Base-by-base conservation (phyloP, 92 coral and sea anemone species). In the Metridium senile region DNA sequence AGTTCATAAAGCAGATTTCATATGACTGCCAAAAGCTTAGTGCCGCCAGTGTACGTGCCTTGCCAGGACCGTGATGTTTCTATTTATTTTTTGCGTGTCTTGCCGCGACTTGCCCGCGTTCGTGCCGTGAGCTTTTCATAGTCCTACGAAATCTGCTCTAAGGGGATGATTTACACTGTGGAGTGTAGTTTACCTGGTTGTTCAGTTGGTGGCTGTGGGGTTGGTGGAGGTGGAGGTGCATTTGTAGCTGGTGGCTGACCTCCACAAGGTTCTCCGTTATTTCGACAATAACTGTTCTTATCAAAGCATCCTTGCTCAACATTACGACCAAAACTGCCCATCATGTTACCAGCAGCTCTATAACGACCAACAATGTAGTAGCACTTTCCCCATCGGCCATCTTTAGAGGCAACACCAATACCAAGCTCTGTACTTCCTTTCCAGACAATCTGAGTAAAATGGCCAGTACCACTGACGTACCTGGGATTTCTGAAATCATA, bases 401-500 rank as follows among this genome's bases (percentile, higher is more conserved):
- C 74, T 25, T 34, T 68, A n/a, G 76, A 88, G 1, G 94, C 94
- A 49, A 80, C 77, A 25, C 92, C 93, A 68, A 89, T 87, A n/a
- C 98, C 98, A 45, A 93, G 81, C 66, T 72, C 75, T 19, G 79
- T 86, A 64, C 94, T 89, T 22, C 70, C 84, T 75, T 89, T 93
- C 98, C 98, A 93, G 39, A 93, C 94, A 26, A 93, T 74, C 74
- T 93, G 94, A 2, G 93, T 86, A 46, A 93, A 93, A 53, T 87
- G 98, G 30, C 90, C 98, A 8, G 92, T 87, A 16, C 71, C 85
- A 3, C 83, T 35, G 11, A 65, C 67, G 25, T 61, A 76, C 0
- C 75, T 64, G 20, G 84, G 87, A 29, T 47, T 78, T 33, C n/a
- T 62, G 64, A 89, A 77, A 62, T 65, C 67, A 45, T 66, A 89